A percentile compares a stretch with the other conserved stretches of the same genome.
Conservation (phyloP, 2,888 invertebrate species). For the Ferrisia virgata region DNA sequence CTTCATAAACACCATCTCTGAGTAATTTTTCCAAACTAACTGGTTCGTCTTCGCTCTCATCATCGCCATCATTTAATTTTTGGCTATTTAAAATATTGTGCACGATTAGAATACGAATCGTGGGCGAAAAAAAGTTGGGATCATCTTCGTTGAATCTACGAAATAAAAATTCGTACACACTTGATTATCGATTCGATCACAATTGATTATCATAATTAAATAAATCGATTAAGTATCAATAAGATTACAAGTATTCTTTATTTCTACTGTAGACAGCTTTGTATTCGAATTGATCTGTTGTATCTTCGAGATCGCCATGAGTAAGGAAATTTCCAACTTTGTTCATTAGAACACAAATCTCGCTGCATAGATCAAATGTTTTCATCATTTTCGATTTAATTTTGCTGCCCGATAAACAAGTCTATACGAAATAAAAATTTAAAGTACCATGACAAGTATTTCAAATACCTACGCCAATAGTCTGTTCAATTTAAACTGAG, state of each 20-base stretch:
- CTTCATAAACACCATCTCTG: conserved; percentile 57
- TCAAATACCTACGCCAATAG: too few relatives aligned
- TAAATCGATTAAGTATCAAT: conserved; percentile 73
- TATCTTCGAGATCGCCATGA: not conserved
- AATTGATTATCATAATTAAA: conserved; percentile 69
- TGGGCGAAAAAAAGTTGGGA: conserved; percentile 80
- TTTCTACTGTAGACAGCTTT: conserved; percentile 79
- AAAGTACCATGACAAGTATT: not conserved
- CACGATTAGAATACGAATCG: conserved; percentile 78
- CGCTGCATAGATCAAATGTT: not conserved
- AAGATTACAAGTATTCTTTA: conserved; percentile 87
- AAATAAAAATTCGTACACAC: not conserved
- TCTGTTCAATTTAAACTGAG: too few relatives aligned
- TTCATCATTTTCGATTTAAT: not conserved
- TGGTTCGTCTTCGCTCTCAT: conserved; percentile 66
- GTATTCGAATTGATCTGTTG: not conserved
- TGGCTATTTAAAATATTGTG: conserved; percentile 89
- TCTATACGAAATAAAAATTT: not conserved
- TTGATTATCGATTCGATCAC: not conserved
- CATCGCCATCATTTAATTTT: conserved; percentile 67
- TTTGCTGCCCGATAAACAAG: not conserved
- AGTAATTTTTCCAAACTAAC: conserved; percentile 60
- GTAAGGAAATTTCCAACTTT: not conserved
- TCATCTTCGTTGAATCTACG: conserved; percentile 76
- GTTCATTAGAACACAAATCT: not conserved